Evolutionary conservation across 2,113 vertebrate genomes (phyloP).

Genomic region (Anseranas semipalmata): DNA sequence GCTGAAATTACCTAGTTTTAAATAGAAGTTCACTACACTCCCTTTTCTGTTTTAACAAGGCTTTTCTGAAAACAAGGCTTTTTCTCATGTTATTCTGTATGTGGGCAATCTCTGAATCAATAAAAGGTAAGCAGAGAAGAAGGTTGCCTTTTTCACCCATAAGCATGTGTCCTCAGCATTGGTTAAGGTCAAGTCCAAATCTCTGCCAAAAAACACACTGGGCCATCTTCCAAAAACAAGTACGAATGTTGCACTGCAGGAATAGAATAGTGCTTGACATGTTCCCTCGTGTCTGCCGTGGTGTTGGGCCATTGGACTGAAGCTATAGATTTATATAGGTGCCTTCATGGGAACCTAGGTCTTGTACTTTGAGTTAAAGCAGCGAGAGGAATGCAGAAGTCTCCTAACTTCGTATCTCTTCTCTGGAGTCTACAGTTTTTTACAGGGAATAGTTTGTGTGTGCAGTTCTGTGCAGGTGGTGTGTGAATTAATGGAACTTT

Average conservation of each 20-base stretch:
- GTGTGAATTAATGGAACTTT: background rate
- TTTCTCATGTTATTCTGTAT: rapidly evolving
- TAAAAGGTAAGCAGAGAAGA: background rate
- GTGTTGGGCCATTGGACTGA: background rate
- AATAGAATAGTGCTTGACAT: rapidly evolving
- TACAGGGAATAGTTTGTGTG: background rate
- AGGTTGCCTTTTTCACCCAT: no score
- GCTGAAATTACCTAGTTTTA: background rate
- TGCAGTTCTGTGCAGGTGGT: background rate
- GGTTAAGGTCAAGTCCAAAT: background rate
- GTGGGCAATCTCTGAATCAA: background rate
- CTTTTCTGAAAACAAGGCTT: background rate
- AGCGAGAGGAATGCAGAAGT: background rate
- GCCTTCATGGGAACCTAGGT: rapidly evolving
- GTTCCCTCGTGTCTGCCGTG: background rate
- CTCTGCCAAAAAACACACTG: background rate
- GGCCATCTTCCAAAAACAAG: rapidly evolving
- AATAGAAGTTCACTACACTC: background rate
- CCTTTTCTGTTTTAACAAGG: background rate
- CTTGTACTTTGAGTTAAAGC: rapidly evolving
- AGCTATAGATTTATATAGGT: rapidly evolving
- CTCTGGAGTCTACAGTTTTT: rapidly evolving
- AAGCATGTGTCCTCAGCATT: background rate
- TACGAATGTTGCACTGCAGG: background rate
- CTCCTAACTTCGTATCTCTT: background rate